Conservation (phyloP, 2,797 vertebrate species). For the Crossoptilon crossoptilon region DNA sequence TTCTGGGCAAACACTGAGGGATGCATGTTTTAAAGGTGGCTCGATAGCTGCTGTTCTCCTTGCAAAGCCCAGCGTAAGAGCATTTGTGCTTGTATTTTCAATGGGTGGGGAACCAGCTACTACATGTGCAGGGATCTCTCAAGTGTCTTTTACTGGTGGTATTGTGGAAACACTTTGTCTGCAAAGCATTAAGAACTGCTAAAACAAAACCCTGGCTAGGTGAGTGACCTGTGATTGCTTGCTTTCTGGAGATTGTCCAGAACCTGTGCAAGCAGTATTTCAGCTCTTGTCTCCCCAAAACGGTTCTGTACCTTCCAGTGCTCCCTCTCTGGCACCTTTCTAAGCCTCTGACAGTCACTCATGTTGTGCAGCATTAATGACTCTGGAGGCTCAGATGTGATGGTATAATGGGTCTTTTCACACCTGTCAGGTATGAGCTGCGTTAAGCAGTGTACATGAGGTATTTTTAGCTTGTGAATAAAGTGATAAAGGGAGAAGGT, state of each 20-base stretch:
- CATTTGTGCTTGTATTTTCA: background rate
- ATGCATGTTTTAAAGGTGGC: background rate
- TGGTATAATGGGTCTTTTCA: slow-evolving; percentile 33
- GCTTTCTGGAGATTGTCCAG: background rate
- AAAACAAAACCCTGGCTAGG: background rate
- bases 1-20: background rate
- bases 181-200: background rate
- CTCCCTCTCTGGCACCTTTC: background rate
- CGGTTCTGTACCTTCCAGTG: background rate
- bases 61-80: background rate
- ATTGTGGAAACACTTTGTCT: background rate
- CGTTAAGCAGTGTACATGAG: slow-evolving; percentile 30
- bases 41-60: background rate
- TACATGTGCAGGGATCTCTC: background rate
- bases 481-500: slow-evolving; percentile 57
- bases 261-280: background rate
- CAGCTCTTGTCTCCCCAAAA: background rate
- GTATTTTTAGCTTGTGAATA: slow-evolving; percentile 62
- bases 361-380: background rate
- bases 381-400: slow-evolving; percentile 24
- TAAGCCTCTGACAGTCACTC: background rate
- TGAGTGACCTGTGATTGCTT: background rate
- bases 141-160: background rate
- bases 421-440: slow-evolving; percentile 52
- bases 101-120: background rate